Evolutionary conservation across 2,113 vertebrate species (phyloP).

Genomic region (Zootoca vivipara): DNA sequence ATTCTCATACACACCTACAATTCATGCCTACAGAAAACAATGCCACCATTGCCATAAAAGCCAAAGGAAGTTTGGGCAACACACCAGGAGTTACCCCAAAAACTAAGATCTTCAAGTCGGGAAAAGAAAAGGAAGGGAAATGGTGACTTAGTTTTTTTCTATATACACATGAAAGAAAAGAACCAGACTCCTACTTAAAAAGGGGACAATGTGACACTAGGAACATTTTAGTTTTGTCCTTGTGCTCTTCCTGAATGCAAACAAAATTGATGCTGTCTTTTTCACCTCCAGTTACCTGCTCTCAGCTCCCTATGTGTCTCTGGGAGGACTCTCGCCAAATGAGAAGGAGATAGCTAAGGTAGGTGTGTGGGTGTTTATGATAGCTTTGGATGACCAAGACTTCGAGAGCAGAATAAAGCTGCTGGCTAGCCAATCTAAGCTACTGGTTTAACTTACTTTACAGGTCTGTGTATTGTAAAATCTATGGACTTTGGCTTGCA

Average conservation of each 20-base stretch:
- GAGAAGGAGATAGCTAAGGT: neutral
- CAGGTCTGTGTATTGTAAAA: neutral
- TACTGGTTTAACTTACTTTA: neutral
- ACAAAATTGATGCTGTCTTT: neutral
- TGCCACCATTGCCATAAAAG: too few species aligned
- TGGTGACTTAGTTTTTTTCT: neutral
- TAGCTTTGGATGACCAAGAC: neutral
- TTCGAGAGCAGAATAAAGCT: neutral
- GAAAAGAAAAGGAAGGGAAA: neutral
- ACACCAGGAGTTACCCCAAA: too few species aligned
- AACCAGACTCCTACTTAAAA: neutral
- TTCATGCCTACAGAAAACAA: too few species aligned
- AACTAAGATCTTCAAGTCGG: neutral
- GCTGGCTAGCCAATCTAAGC: neutral
- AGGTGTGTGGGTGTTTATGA: neutral
- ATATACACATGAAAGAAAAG: neutral
- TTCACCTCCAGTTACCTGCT: constrained; percentile 4
- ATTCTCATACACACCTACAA: too few species aligned
- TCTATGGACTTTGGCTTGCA: neutral
- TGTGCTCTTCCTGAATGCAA: neutral
- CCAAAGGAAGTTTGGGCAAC: too few species aligned
- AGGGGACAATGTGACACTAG: neutral
- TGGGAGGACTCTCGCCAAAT: neutral
- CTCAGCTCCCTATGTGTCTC: constrained; percentile 2
- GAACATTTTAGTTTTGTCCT: neutral